Base-by-base conservation (phyloP, 2,113 vertebrate species). In the Silurus meridionalis region DNA sequence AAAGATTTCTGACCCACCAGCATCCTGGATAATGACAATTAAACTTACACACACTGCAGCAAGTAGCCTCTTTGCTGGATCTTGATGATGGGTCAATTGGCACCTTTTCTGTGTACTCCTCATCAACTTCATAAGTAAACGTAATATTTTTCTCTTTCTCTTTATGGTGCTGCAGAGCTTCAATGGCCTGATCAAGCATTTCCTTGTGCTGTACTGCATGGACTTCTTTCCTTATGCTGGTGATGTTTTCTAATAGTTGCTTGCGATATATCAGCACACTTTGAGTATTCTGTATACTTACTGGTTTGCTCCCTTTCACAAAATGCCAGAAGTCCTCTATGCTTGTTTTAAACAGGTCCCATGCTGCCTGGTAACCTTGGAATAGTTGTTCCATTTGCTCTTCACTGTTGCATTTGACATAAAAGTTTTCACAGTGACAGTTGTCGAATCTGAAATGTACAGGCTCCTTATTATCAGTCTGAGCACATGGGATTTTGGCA, bases 1-100 rank as follows among this genome's bases (percentile, higher is more conserved):
- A 57, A 5, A 82, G 8, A 11, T 46, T 0, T 0, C 7, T 28
- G 50, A 46, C 9, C 80, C 63, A 71, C 57, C 72, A 83, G 57
- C 82, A 89, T 63, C 88, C 84, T 66, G 88, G 88, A 64, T 74
- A 84, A n/a, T 85, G 86, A 61, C 88, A 85, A 80, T 85, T 89
- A 63, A 85, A 67, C 82, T 89, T 5, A 85, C 83, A 89, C 17
- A 60, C 15, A 0, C 1, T 71, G 15, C 88, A 87, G 72, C 78
- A 71, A n/a, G 46, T 83, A 0, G 87, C 87, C 8, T 84, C 8
- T 63, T 75, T 86, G 28, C 55, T 28, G 9, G 4, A 13, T 67
- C 46, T 15, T 19, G 37, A 37, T 2, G 37, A 37, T 37, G 37
- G 37, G 37, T 37, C 37, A 37, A 67, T 79, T 11, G 61, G 10